A percentile compares a stretch with the other conserved stretches of the same genome.
Evolutionary conservation across 2,888 invertebrate species (phyloP).

Genomic region (Agonopterix subpropinquella): DNA sequence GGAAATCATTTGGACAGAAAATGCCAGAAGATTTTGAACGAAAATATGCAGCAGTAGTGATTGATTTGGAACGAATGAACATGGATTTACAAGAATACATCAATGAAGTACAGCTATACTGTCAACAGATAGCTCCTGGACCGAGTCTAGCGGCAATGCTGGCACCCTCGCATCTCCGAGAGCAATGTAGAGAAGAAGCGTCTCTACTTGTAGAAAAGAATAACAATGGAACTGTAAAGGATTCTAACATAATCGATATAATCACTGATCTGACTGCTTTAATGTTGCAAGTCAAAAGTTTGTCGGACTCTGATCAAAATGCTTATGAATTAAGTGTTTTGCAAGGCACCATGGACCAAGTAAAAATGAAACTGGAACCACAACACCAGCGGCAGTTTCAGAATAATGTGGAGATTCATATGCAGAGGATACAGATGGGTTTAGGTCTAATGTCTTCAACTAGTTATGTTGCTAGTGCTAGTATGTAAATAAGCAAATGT

Average conservation of each 20-base stretch:
- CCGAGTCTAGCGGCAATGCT: slow-evolving; percentile 91
- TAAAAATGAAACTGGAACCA: slow-evolving; percentile 85
- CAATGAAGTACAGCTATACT: slow-evolving; percentile 88
- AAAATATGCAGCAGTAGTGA: slow-evolving; percentile 90
- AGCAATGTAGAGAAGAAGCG: slow-evolving; percentile 91
- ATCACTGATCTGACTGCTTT: slow-evolving; percentile 93
- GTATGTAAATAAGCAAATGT: slow-evolving; percentile 25
- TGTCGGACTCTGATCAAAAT: slow-evolving; percentile 87
- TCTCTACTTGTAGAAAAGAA: slow-evolving; percentile 85
- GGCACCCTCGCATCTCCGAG: slow-evolving; percentile 90
- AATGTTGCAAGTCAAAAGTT: slow-evolving; percentile 90
- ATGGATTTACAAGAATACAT: slow-evolving; percentile 90
- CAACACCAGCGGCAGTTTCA: slow-evolving; percentile 87
- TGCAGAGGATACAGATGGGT: slow-evolving; percentile 91
- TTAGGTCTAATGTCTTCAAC: slow-evolving; percentile 62
- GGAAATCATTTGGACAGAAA: slow-evolving; percentile 85
- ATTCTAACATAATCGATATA: slow-evolving; percentile 81
- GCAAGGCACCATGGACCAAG: slow-evolving; percentile 93
- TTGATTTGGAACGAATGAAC: slow-evolving; percentile 94
- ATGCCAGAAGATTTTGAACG: slow-evolving; percentile 92
- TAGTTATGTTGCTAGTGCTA: slow-evolving; percentile 39
- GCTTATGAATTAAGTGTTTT: slow-evolving; percentile 93
- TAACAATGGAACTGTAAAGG: slow-evolving; percentile 76
- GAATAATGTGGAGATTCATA: slow-evolving; percentile 92
- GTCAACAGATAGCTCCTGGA: slow-evolving; percentile 91